A percentile compares a stretch with the other conserved stretches of the same genome.
These are phyloP conservation scores for Lepus americanus DNA, from an alignment of 2,113 vertebrate genomes.

Conservation along the genomic window DNA sequence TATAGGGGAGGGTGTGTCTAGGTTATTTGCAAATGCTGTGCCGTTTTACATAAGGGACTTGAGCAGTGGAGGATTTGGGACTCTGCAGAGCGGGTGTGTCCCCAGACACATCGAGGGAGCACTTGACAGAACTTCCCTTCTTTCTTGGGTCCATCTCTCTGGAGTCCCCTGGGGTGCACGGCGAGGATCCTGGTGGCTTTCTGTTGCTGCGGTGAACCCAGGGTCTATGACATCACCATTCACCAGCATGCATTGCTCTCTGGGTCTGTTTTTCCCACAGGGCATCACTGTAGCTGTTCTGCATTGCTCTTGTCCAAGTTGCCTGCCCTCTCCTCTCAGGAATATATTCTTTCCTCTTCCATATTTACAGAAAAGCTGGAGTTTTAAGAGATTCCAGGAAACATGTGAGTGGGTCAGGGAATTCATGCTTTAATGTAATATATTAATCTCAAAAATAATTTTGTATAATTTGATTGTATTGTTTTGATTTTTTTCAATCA, in stretches of 20 bases:
- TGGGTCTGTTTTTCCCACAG: neutral
- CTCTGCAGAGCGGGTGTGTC: too few relatives aligned
- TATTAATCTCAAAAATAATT: slow-evolving; percentile 1
- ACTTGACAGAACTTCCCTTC: too few relatives aligned
- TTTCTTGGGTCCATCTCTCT: too few relatives aligned
- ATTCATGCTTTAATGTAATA: neutral
- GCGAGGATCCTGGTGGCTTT: neutral
- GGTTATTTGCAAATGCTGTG: too few relatives aligned
- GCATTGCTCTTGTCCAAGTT: neutral
- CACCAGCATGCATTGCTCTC: neutral
- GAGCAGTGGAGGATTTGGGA: too few relatives aligned
- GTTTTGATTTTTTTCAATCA: neutral
- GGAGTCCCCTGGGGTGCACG: too few relatives aligned
- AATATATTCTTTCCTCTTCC: neutral
- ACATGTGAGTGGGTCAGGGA: neutral
- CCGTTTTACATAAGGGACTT: too few relatives aligned
- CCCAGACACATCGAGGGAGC: too few relatives aligned
- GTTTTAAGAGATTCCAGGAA: slow-evolving; percentile 26
- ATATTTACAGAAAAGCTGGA: slow-evolving; percentile 23
- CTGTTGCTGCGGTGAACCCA: neutral
- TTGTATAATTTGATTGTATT: neutral
- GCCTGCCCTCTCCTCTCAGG: neutral
- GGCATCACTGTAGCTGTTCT: neutral
- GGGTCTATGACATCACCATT: neutral
- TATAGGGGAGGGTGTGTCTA: too few relatives aligned